Percentiles rank a stretch among this genome's conserved stretches.
These are phyloP conservation scores for Prosapia bicincta DNA, from an alignment of 2,888 invertebrate species.

Conservation along the genomic window DNA sequence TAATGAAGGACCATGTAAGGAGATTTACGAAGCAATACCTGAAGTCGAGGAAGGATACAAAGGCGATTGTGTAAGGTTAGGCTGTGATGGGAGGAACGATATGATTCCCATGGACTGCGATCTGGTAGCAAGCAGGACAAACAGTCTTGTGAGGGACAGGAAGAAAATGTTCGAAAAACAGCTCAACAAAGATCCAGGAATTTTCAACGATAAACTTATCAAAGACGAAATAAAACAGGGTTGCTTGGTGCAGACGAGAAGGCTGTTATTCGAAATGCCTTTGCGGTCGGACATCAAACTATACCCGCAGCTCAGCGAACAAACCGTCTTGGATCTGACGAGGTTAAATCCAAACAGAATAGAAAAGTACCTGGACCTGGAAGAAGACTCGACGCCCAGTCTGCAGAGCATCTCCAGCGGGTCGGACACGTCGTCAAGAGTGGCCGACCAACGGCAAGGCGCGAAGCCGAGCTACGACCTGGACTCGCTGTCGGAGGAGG, in stretches of 20 bases:
- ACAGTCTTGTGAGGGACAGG: slow-evolving; percentile 35
- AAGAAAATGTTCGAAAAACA: slow-evolving; percentile 33
- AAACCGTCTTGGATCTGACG: slow-evolving; percentile 13
- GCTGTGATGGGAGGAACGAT: not conserved
- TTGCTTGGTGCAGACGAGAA: slow-evolving; percentile 21
- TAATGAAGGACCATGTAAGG: slow-evolving; percentile 9
- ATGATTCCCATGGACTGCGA: not conserved
- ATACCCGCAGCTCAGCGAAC: slow-evolving; percentile 8
- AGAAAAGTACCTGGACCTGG: slow-evolving; percentile 39
- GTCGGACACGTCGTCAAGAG: slow-evolving; percentile 46
- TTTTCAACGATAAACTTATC: slow-evolving; percentile 2
- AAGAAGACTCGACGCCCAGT: slow-evolving; percentile 39
- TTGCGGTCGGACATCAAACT: slow-evolving; percentile 14
- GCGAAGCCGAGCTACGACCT: slow-evolving; percentile 37
- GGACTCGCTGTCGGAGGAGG: slow-evolving; percentile 50
- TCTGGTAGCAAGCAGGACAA: slow-evolving; percentile 14
- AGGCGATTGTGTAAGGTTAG: slow-evolving; percentile 6
- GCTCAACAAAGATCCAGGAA: not conserved
- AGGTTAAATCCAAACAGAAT: slow-evolving; percentile 6
- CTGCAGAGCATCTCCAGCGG: slow-evolving; percentile 41
- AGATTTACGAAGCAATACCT: not conserved
- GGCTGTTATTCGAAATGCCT: slow-evolving; percentile 17
- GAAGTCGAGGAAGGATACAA: not conserved
- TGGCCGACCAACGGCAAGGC: slow-evolving; percentile 40
- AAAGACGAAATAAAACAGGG: slow-evolving; percentile 5